Conservation (phyloP, 2,888 invertebrate genomes). For the Drosophila lutescens region DNA sequence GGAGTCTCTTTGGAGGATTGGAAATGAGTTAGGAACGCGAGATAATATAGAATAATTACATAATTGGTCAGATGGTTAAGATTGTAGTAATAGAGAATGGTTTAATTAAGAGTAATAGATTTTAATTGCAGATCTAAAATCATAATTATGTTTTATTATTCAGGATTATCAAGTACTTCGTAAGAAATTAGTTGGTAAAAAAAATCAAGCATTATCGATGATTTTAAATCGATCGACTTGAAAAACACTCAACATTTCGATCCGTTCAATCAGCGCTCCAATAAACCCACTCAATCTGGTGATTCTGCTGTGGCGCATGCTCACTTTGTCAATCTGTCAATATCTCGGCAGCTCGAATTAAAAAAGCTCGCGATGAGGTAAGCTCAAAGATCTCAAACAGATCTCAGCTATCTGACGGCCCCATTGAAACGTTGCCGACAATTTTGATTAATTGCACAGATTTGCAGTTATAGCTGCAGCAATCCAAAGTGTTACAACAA, state of each 20-base stretch:
- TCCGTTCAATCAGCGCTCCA: conserved; percentile 40
- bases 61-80: conserved; percentile 2
- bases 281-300: conserved; percentile 49
- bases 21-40: not conserved
- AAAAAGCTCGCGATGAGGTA: conserved; percentile 53
- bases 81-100: not conserved
- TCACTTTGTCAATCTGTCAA: conserved; percentile 59
- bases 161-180: no score
- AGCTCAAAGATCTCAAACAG: conserved; percentile 37
- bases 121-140: not conserved
- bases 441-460: conserved; percentile 50
- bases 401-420: conserved; percentile 22
- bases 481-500: conserved; percentile 33
- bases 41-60: conserved; percentile 4
- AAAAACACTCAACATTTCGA: conserved; percentile 33
- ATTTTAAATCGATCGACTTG: conserved; percentile 3
- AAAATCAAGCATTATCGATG: no score
- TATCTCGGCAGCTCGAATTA: conserved; percentile 43
- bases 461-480: conserved; percentile 30
- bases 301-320: conserved; percentile 33
- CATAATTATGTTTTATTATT: not conserved
- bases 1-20: conserved; percentile 5
- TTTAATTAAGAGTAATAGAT: not conserved
- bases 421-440: conserved; percentile 24
- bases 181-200: no score